Base-by-base conservation (phyloP, 2,888 invertebrate species). In the Aspidiotus rigidus region DNA sequence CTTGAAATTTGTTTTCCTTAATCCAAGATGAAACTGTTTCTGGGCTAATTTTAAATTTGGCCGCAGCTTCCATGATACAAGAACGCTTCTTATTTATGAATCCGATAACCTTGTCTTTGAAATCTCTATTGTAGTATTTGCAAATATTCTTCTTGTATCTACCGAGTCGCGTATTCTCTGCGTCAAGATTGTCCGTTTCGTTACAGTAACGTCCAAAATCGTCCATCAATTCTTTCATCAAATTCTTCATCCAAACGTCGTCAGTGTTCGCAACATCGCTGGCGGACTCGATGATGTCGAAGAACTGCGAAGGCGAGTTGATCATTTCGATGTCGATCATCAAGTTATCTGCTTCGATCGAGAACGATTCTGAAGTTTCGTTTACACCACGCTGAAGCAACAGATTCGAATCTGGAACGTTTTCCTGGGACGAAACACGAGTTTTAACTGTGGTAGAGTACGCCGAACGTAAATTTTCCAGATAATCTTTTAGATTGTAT, bases 51-150 rank as follows among this genome's bases (percentile, higher is more conserved):
- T 64, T 64, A 40, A 55, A 64, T 15, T 64, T 55, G 13, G 10
- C 16, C 7, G 64, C 64, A 7, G 64, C 55, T 55, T 64, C 55
- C 41, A 40, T 55, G 15, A 64, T 55, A 28, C 28, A 28, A 28
- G 28, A 3, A 40, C 54, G 49, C 7, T 55, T 54, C 5, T 39
- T 28, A 16, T 39, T 55, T 3, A 53, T 54, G 55, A 49, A 64
- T 15, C 41, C 39, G 17, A 64, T 64, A n/a, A 64, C 64, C 16
- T 64, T 41, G 39, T 64, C 16, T 64, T 64, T 64, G 15, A 64
- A 64, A n/a, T 64, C 64, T 7, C 15, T 15, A 55, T 64, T 55
- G 28, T 28, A 28, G 55, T 64, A 64, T 1, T 28, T 40, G 41
- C 64, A 64, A 53, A 40, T 55, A 15, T 64, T 64, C 15, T 64